These are phyloP conservation scores for Agapornis canus DNA, from an alignment of 2,797 vertebrate species.

Conservation along the genomic window DNA sequence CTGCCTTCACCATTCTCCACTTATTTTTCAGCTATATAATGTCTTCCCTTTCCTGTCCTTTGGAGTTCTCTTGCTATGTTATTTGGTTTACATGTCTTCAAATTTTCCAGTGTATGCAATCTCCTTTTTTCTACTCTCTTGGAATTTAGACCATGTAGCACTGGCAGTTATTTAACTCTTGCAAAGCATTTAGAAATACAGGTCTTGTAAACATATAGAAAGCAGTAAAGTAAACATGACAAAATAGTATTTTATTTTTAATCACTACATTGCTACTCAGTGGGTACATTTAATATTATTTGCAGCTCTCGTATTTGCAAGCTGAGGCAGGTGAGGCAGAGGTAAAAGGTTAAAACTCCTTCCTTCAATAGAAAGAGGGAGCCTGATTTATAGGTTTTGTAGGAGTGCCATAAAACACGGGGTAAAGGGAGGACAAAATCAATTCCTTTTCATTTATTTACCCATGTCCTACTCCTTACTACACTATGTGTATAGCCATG, in stretches of 20 bases:
- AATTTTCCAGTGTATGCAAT: background rate
- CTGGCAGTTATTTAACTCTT: background rate
- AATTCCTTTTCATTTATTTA: background rate
- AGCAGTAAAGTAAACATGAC: background rate
- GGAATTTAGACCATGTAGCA: background rate
- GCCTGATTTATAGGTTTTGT: background rate
- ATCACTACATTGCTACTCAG: background rate
- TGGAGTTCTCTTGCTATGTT: background rate
- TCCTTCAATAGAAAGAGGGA: background rate
- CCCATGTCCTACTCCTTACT: background rate
- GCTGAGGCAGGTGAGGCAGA: background rate
- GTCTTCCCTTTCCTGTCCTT: background rate
- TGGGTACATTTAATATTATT: background rate
- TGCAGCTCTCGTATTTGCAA: conserved; percentile 5
- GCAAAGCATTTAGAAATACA: background rate
- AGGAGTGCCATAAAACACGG: background rate
- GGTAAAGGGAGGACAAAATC: background rate
- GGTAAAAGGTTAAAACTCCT: background rate
- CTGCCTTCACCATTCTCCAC: background rate
- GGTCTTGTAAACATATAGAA: background rate
- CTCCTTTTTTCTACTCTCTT: background rate
- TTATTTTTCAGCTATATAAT: background rate
- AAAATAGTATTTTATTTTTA: background rate
- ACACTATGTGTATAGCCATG: background rate
- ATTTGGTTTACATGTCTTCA: background rate